These are phyloP conservation scores for Nasonia giraulti DNA, from an alignment of 1,140 invertebrate species.

Conservation along the genomic window DNA sequence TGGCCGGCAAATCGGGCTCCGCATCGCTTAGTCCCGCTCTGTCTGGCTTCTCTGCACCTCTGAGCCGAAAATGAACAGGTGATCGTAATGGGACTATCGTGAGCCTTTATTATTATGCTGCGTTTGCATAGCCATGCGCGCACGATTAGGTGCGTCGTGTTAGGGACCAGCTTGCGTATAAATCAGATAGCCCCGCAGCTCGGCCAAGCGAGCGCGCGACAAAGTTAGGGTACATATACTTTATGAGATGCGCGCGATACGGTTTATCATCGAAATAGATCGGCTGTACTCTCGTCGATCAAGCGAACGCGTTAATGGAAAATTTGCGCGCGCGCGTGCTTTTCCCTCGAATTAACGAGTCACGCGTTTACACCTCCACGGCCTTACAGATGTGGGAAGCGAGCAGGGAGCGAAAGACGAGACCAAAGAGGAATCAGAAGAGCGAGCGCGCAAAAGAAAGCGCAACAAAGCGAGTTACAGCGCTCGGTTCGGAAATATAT, in stretches of 20 bases:
- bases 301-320: neutral
- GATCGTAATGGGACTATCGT: slow-evolving; percentile 66
- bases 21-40: slow-evolving; percentile 58
- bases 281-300: neutral
- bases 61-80: slow-evolving; percentile 65
- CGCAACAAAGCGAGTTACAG: slow-evolving; percentile 49
- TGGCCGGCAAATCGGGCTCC: slow-evolving; percentile 65
- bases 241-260: neutral
- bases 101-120: slow-evolving; percentile 61
- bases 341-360: too few species aligned
- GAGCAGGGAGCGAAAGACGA: slow-evolving; percentile 42
- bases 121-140: slow-evolving; percentile 34
- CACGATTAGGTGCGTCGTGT: slow-evolving; percentile 29
- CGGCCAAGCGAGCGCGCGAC: slow-evolving; percentile 31
- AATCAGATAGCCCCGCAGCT: neutral
- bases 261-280: neutral
- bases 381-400: neutral
- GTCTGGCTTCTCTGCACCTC: slow-evolving; percentile 7
- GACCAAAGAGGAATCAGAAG: slow-evolving; percentile 53
- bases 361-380: too few species aligned
- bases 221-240: neutral
- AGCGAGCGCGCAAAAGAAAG: slow-evolving; percentile 57
- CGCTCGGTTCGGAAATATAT: slow-evolving; percentile 68
- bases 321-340: too few species aligned
- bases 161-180: slow-evolving; percentile 26